Base-by-base conservation (phyloP, 2,888 invertebrate genomes). In the Dendrolimus pini region DNA sequence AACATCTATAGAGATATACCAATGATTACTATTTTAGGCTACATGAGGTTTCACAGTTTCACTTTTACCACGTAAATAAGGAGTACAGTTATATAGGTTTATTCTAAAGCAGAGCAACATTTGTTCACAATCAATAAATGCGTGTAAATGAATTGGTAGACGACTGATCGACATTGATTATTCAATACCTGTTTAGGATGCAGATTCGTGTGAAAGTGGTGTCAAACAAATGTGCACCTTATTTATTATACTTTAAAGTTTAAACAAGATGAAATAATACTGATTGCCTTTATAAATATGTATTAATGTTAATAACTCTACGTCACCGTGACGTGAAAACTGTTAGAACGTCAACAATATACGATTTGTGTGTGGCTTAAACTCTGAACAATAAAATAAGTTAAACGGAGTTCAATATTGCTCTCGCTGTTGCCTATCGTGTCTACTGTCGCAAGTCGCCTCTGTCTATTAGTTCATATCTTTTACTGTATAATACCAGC, bases 121-220 rank as follows among this genome's bases (percentile, higher is more conserved):
- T 30, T 47, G 8, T 47, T 47, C 8, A 47, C 47, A 47, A 47
- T 47, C 47, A 47, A 47, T 47, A 47, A 47, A 8, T 6, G 12
- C 47, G 47, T 47, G 12, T 47, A 47, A 47, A 47, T 47, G 12
- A 47, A 47, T 47, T 47, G 47, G 47, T 12, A 47, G 64, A 66
- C 61, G 63, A 66, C 58, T 63, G 65, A 67, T 68, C 69, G 70
- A 68, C 68, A 74, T 69, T 73, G 71, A 67, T 60, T 58, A 60
- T 58, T 53, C 9, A 14, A 58, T 60, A 67, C 71, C 68, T 73
- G 71, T 65, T 69, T 66, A 54, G 66, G 60, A 60, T 73, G 63
- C 63, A 58, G 58, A 71, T 68, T 57, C 61, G 55, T 59, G 62
- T 55, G 57, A 53, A 52, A 53, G 56, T 52, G 18, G 6, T 52